Percentiles rank a stretch among this genome's conserved stretches.
Conservation (phyloP, 2,113 vertebrate species). For the Numida meleagris region DNA sequence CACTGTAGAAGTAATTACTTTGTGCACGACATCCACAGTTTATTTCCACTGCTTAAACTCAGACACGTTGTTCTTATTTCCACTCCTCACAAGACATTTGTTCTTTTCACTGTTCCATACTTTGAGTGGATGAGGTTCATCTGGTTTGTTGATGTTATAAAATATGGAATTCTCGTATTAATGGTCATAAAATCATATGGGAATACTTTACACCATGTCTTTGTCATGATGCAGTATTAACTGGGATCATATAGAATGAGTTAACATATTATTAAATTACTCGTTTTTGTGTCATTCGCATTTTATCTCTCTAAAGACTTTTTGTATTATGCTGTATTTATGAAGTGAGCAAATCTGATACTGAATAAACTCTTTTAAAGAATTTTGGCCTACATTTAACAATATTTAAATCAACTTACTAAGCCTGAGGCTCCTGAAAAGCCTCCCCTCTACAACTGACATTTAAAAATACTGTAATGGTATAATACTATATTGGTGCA, state of each 20-base stretch:
- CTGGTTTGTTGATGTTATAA: slow-evolving; percentile 80
- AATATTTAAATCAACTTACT: slow-evolving; percentile 26
- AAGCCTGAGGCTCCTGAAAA: slow-evolving; percentile 6
- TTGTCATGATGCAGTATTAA: slow-evolving; percentile 72
- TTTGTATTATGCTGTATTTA: slow-evolving; percentile 61
- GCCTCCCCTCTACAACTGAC: neutral
- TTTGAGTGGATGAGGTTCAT: slow-evolving; percentile 73
- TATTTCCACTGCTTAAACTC: slow-evolving; percentile 76
- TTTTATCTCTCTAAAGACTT: slow-evolving; percentile 61
- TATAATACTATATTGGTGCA: slow-evolving; percentile 12
- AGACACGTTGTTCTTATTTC: slow-evolving; percentile 81
- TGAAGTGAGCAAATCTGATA: slow-evolving; percentile 49
- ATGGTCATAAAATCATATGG: slow-evolving; percentile 77
- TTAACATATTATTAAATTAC: slow-evolving; percentile 84
- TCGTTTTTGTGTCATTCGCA: slow-evolving; percentile 71
- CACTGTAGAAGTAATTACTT: slow-evolving; percentile 71
- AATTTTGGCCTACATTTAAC: slow-evolving; percentile 36
- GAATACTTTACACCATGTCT: slow-evolving; percentile 81
- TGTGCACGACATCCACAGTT: slow-evolving; percentile 46
- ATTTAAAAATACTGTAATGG: slow-evolving; percentile 17
- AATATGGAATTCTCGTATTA: slow-evolving; percentile 80
- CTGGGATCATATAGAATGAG: slow-evolving; percentile 72
- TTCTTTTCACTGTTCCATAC: slow-evolving; percentile 72
- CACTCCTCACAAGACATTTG: slow-evolving; percentile 78
- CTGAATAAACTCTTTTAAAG: neutral